These are phyloP conservation scores for Ginglymostoma cirratum DNA, from an alignment of 2,113 vertebrate species.

Conservation along the genomic window DNA sequence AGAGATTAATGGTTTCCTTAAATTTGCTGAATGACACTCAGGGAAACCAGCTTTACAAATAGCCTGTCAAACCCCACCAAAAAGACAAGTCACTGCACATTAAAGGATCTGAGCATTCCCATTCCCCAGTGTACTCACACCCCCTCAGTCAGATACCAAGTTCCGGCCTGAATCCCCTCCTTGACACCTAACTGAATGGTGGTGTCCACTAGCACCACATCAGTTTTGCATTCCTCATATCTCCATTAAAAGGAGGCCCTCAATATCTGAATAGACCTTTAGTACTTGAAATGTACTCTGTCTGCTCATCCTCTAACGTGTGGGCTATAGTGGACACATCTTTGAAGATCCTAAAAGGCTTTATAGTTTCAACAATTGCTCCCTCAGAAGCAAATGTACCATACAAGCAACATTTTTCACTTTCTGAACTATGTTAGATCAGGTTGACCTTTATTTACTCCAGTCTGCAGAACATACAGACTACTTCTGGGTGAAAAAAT, in stretches of 20 bases:
- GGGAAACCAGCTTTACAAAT: neutral
- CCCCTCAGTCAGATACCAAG: neutral
- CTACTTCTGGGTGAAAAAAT: neutral
- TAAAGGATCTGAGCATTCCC: neutral
- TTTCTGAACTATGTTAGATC: neutral
- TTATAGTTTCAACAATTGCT: neutral
- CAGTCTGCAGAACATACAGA: neutral
- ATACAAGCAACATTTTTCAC: neutral
- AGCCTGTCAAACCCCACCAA: neutral
- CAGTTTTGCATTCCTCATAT: neutral
- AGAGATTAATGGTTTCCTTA: neutral
- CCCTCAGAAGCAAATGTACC: neutral
- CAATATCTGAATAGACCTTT: too few relatives aligned
- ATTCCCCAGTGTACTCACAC: too few relatives aligned
- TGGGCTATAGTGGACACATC: neutral
- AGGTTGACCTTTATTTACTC: neutral
- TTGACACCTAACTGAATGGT: neutral
- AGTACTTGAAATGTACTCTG: too few relatives aligned
- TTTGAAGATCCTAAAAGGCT: neutral
- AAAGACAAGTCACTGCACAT: neutral
- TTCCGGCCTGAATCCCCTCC: neutral
- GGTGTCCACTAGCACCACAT: neutral
- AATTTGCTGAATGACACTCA: neutral
- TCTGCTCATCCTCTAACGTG: too few relatives aligned
- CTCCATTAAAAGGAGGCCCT: too few relatives aligned